A percentile compares a stretch with the other conserved stretches of the same genome.
Conservation (phyloP, 2,888 invertebrate species). For the Leucophenga maculata region DNA sequence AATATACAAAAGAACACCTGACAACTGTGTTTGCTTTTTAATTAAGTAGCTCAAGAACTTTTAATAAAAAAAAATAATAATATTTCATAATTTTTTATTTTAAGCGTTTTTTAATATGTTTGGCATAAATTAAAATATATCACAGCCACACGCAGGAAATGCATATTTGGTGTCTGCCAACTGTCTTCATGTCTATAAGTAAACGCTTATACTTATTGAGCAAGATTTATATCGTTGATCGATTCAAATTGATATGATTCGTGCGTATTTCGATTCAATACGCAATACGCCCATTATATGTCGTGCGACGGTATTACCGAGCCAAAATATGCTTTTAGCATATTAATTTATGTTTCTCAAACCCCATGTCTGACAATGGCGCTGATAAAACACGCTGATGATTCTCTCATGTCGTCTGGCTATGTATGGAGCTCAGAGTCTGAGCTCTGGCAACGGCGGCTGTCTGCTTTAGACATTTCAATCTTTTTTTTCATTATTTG, state of each 20-base stretch:
- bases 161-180: slow-evolving; percentile 12
- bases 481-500: too few relatives aligned
- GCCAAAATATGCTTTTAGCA: too few relatives aligned
- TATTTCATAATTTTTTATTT: slow-evolving; percentile 4
- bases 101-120: slow-evolving; percentile 22
- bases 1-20: slow-evolving; percentile 28
- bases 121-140: not conserved
- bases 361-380: too few relatives aligned
- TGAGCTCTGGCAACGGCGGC: too few relatives aligned
- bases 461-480: too few relatives aligned
- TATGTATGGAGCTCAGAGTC: too few relatives aligned
- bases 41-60: slow-evolving; percentile 20
- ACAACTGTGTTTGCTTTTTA: slow-evolving; percentile 32
- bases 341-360: too few relatives aligned
- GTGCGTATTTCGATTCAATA: slow-evolving; percentile 2
- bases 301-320: not conserved
- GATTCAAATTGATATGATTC: not conserved
- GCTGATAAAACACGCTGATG: too few relatives aligned
- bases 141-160: slow-evolving; percentile 8
- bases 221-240: not conserved
- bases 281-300: slow-evolving; percentile 21
- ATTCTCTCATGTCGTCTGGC: too few relatives aligned
- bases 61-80: not conserved
- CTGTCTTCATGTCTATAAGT: slow-evolving; percentile 1
- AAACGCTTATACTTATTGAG: too few relatives aligned